Conservation (phyloP, 2,888 invertebrate genomes). For the Xanthorhoe spadicearia region DNA sequence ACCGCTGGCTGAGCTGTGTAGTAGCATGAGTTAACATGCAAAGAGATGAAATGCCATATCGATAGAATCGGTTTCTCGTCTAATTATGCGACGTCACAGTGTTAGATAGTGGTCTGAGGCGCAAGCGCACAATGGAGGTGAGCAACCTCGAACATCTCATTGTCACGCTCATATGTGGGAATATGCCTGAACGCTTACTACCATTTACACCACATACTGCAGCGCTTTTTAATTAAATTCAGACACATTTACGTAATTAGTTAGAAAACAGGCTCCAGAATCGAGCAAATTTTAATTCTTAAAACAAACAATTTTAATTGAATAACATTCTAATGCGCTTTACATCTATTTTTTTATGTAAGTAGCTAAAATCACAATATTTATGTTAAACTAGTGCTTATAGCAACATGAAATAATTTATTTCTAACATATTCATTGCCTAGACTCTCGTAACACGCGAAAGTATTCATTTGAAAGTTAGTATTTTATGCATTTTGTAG, state of each 20-base stretch:
- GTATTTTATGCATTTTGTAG: constrained; percentile 23
- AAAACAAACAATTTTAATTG: constrained; percentile 24
- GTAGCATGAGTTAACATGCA: constrained; percentile 36
- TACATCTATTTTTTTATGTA: constrained; percentile 24
- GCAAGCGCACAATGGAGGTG: constrained; percentile 64
- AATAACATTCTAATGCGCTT: constrained; percentile 34
- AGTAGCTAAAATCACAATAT: neutral
- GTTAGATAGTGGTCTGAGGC: constrained; percentile 57
- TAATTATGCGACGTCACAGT: constrained; percentile 76
- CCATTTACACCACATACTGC: constrained; percentile 45
- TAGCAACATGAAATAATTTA: neutral
- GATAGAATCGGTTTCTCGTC: constrained; percentile 59
- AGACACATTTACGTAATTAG: constrained; percentile 48
- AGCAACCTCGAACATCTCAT: constrained; percentile 76
- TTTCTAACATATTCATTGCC: constrained; percentile 4
- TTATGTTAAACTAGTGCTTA: neutral
- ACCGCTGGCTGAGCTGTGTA: constrained; percentile 12
- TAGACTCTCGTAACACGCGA: constrained; percentile 23
- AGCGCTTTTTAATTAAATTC: constrained; percentile 31
- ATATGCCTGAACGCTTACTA: constrained; percentile 53
- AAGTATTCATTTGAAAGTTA: constrained; percentile 34
- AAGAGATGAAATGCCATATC: constrained; percentile 45
- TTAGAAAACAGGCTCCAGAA: constrained; percentile 44
- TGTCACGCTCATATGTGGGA: constrained; percentile 73
- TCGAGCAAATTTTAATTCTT: constrained; percentile 32